Evolutionary conservation across 1,140 invertebrate species (phyloP).

Genomic region (Zophobas morio): DNA sequence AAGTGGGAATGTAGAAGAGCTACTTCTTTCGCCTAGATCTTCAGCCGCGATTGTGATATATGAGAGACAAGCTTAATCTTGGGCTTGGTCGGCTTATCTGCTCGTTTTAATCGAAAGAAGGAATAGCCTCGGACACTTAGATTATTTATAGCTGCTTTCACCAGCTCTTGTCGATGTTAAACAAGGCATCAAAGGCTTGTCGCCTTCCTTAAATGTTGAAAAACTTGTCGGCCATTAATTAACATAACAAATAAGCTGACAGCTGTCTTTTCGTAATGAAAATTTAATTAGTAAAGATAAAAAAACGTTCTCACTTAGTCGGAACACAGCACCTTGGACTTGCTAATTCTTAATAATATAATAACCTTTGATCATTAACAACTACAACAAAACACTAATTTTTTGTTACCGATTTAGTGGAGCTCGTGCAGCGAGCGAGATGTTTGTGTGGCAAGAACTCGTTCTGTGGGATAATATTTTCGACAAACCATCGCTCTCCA

Average conservation of each 20-base stretch:
- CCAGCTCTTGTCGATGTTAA: conserved; percentile 34
- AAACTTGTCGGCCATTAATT: conserved; percentile 38
- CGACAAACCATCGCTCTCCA: no score
- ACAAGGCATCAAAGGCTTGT: conserved; percentile 41
- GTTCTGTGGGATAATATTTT: no score
- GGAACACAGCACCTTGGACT: no score
- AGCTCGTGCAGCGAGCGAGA: no score
- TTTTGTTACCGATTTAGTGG: no score
- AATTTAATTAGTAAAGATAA: conserved; percentile 41
- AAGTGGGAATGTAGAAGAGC: conserved; percentile 4
- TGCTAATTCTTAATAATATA: no score
- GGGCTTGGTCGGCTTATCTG: background rate
- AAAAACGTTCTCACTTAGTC: background rate
- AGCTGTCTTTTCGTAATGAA: conserved; percentile 40
- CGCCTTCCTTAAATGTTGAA: conserved; percentile 42
- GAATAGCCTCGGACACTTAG: conserved; percentile 24
- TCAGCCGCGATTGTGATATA: background rate
- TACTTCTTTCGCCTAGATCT: conserved; percentile 11
- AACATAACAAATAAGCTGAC: conserved; percentile 43
- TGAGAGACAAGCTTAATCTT: conserved; percentile 19
- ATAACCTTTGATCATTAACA: no score
- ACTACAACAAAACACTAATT: no score
- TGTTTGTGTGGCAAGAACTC: no score
- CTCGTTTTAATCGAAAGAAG: background rate
- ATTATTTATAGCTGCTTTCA: conserved; percentile 38